Conservation (phyloP, 2,113 vertebrate genomes). For the Panurus biarmicus region DNA sequence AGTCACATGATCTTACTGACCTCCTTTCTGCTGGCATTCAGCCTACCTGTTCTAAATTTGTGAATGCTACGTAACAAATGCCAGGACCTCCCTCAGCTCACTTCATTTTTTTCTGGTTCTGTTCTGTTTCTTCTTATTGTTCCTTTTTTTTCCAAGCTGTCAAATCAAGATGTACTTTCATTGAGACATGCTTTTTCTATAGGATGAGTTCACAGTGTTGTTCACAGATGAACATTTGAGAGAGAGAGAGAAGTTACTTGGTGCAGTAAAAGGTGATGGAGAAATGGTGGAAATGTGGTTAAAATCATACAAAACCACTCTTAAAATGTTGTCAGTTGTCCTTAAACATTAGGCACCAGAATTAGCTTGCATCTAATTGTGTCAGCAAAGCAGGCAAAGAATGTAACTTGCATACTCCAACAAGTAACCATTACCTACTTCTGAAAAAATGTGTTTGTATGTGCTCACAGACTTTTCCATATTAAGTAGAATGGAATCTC, state of each 20-base stretch:
- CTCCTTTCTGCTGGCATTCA: conserved; percentile 58
- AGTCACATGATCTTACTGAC: conserved; percentile 56
- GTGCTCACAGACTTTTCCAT: neutral
- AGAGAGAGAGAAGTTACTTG: neutral
- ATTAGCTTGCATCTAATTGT: neutral
- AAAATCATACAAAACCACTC: neutral
- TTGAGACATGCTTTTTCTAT: neutral
- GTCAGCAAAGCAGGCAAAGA: neutral
- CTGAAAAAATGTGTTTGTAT: neutral
- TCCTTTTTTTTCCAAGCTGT: neutral
- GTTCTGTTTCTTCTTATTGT: neutral
- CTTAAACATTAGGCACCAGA: neutral
- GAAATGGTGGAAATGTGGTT: neutral
- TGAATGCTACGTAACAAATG: neutral
- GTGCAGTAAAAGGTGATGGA: neutral
- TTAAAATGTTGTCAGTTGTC: neutral
- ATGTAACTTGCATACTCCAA: neutral
- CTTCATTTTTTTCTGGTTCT: neutral
- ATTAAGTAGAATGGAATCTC: neutral
- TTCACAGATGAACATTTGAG: neutral
- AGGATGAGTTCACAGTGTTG: neutral
- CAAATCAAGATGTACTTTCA: neutral
- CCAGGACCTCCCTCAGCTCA: neutral
- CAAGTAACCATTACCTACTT: conserved; percentile 40
- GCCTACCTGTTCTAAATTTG: conserved; percentile 23